phyloP scores from a whole-genome alignment of 2,797 vertebrate species.

The Margarornis squamiger region DNA sequence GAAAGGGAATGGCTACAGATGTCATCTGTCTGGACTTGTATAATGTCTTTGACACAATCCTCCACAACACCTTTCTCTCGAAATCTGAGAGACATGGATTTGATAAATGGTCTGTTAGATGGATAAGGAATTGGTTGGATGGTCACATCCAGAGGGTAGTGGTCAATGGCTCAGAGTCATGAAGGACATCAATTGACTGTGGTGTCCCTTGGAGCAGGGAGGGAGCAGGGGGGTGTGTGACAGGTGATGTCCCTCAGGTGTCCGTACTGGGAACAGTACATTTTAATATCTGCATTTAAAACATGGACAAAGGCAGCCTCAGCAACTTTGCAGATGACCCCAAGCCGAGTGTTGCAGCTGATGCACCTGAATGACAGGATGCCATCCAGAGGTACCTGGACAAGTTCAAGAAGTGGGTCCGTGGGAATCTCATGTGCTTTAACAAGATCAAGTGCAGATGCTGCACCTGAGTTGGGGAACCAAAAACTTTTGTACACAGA shows the following conservation, averaged over 20 bases:
- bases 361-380: neutral
- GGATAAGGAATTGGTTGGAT: neutral
- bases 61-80: neutral
- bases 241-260: neutral
- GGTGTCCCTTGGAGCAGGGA: neutral
- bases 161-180: neutral
- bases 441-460: neutral
- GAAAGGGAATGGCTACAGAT: neutral
- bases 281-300: neutral
- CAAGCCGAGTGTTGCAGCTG: neutral
- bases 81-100: neutral
- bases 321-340: neutral
- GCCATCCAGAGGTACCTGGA: neutral
- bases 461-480: neutral
- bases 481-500: neutral
- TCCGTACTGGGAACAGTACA: neutral
- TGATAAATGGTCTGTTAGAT: too few species aligned
- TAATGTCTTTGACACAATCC: neutral
- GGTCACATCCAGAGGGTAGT: neutral
- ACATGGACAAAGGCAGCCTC: neutral
- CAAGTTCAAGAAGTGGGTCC: neutral
- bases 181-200: neutral
- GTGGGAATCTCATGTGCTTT: neutral
- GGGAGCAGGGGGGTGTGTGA: neutral
- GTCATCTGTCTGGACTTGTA: neutral